These are phyloP conservation scores for Spicauda simplicius DNA, from an alignment of 2,888 invertebrate species.

Conservation along the genomic window DNA sequence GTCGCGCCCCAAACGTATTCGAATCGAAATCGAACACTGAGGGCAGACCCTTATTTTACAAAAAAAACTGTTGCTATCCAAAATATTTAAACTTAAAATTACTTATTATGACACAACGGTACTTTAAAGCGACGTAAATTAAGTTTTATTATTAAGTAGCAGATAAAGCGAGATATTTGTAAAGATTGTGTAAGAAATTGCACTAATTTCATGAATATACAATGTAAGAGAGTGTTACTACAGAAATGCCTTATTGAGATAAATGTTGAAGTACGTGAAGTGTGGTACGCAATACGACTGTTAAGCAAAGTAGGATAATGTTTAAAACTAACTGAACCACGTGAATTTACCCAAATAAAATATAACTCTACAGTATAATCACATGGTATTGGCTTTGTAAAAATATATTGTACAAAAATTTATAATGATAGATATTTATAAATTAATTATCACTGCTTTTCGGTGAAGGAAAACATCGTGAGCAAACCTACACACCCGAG, in stretches of 20 bases:
- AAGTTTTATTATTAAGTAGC: constrained; percentile 23
- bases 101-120: constrained; percentile 14
- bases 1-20: background rate
- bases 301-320: no score
- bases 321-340: no score
- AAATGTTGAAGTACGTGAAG: background rate
- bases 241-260: background rate
- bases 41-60: background rate
- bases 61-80: constrained; percentile 18
- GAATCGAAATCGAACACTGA: background rate
- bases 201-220: constrained; percentile 10
- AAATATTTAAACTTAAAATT: constrained; percentile 1
- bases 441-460: no score
- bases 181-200: constrained; percentile 14
- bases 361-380: no score
- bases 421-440: no score
- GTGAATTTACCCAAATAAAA: no score
- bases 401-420: no score
- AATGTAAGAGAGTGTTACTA: background rate
- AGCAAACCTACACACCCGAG: no score
- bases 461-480: no score
- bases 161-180: constrained; percentile 16
- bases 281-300: no score
- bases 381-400: no score
- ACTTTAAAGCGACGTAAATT: constrained; percentile 24